Percentiles rank a stretch among this genome's conserved stretches.
These are phyloP conservation scores for Telmatherina bonti DNA, from an alignment of 2,797 vertebrate genomes.

Conservation along the genomic window DNA sequence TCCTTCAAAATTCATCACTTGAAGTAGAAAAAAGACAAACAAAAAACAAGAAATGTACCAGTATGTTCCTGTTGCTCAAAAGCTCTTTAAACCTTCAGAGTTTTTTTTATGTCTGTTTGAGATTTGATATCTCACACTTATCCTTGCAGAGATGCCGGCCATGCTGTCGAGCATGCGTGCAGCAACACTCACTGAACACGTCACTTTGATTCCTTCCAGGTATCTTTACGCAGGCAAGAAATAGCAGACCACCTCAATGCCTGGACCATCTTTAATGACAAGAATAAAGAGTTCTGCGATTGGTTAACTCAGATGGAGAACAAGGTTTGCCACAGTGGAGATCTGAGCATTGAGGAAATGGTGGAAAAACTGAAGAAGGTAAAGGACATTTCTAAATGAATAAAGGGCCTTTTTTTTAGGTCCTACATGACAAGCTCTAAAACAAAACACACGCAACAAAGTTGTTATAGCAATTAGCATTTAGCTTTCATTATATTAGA, in stretches of 20 bases:
- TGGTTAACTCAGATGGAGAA: slow-evolving; percentile 96
- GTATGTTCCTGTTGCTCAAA: background rate
- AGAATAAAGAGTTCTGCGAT: slow-evolving; percentile 92
- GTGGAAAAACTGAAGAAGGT: slow-evolving; percentile 95
- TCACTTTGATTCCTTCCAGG: slow-evolving; percentile 74
- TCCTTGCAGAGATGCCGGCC: background rate
- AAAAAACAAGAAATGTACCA: too few species aligned
- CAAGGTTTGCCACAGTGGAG: slow-evolving; percentile 87
- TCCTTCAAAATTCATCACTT: too few species aligned
- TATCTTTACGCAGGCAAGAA: slow-evolving; percentile 89
- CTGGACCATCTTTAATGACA: slow-evolving; percentile 94
- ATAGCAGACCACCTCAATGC: slow-evolving; percentile 91
- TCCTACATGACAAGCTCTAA: background rate
- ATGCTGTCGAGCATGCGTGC: background rate
- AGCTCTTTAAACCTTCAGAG: too few species aligned
- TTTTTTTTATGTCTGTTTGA: too few species aligned
- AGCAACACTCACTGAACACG: background rate
- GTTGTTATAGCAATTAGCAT: too few species aligned
- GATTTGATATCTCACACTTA: background rate
- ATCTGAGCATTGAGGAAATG: slow-evolving; percentile 93
- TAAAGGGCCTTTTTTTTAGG: too few species aligned
- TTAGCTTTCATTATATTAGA: too few species aligned
- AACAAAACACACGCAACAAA: background rate
- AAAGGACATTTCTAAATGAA: background rate
- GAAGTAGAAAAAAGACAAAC: too few species aligned